Evolutionary conservation across 2,797 vertebrate species (phyloP).

Genomic region (Chrysocyon brachyurus): DNA sequence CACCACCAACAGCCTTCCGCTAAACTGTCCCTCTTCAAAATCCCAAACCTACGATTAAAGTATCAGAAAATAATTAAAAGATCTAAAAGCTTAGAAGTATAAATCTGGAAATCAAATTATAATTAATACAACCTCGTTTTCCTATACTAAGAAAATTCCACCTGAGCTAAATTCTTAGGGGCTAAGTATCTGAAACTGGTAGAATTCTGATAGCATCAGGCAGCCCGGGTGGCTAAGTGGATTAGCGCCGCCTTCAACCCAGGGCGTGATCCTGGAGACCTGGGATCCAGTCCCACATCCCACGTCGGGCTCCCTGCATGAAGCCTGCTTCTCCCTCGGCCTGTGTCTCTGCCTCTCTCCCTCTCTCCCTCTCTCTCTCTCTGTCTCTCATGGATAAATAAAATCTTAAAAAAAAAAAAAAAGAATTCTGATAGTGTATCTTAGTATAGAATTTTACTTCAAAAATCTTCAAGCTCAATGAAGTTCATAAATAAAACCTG

Average conservation of each 20-base stretch:
- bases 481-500: constrained; percentile 7
- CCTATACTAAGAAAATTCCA: background rate
- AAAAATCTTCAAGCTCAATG: background rate
- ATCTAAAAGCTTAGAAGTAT: background rate
- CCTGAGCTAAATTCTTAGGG: constrained; percentile 2
- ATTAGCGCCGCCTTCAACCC: too few species aligned
- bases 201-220: background rate
- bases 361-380: too few species aligned
- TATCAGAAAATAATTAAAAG: background rate
- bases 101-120: background rate
- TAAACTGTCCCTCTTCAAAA: background rate
- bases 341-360: too few species aligned
- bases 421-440: background rate
- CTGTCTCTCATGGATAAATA: too few species aligned
- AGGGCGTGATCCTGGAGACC: too few species aligned
- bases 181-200: background rate
- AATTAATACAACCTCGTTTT: background rate
- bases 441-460: background rate
- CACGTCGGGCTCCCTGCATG: too few species aligned
- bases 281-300: too few species aligned
- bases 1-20: background rate
- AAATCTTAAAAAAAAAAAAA: too few species aligned
- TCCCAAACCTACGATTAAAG: constrained; percentile 11
- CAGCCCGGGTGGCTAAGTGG: too few species aligned
- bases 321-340: too few species aligned